Percentiles rank a stretch among this genome's conserved stretches.
phyloP scores from a whole-genome alignment of 2,888 invertebrate species.

The Meiosimyza decipiens region DNA sequence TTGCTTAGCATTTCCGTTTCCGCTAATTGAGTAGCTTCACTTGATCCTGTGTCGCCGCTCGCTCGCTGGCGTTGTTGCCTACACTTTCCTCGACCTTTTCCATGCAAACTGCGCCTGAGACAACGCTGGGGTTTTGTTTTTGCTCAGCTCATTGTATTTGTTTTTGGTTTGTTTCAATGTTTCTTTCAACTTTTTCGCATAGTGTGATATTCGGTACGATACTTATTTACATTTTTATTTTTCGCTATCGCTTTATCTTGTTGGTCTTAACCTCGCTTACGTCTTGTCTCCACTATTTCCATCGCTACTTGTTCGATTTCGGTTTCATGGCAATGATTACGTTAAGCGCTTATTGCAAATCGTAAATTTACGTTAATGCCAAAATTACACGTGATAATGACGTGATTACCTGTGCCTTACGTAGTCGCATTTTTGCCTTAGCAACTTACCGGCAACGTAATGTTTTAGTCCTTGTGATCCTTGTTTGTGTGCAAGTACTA shows the following conservation, averaged over 20 bases:
- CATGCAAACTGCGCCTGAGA: neutral
- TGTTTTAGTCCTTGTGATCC: too few species aligned
- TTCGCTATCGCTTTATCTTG: too few species aligned
- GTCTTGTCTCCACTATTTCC: neutral
- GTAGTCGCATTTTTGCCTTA: neutral
- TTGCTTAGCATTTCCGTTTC: slow-evolving; percentile 56
- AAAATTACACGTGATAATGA: slow-evolving; percentile 62
- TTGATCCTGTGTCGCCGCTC: slow-evolving; percentile 4
- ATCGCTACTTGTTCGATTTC: neutral
- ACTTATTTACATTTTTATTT: too few species aligned
- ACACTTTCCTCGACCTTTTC: neutral
- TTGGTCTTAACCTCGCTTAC: neutral
- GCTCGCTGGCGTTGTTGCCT: neutral
- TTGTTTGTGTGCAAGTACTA: neutral
- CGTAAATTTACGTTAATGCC: slow-evolving; percentile 60
- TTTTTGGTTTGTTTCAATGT: neutral
- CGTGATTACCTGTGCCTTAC: slow-evolving; percentile 56
- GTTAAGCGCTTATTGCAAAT: slow-evolving; percentile 51
- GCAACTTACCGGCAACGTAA: slow-evolving; percentile 2
- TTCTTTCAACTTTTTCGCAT: neutral
- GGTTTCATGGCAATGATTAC: neutral
- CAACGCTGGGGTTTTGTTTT: neutral
- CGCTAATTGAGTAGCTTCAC: slow-evolving; percentile 53
- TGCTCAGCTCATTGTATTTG: neutral
- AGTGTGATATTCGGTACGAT: too few species aligned